phyloP scores from a whole-genome alignment of 2,113 vertebrate genomes.

The Vidua macroura region DNA sequence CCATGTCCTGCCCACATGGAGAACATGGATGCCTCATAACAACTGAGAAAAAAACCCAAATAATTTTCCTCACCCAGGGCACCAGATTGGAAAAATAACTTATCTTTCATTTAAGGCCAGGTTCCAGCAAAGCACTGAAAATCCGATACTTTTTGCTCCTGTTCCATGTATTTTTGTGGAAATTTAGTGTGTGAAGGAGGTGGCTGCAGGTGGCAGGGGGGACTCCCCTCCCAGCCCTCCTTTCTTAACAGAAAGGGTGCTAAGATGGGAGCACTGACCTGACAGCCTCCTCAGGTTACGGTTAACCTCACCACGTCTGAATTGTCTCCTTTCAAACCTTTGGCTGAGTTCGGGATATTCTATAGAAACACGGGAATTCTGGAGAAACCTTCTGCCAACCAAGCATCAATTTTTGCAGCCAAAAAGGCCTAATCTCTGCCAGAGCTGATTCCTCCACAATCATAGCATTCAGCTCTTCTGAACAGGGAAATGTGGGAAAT shows the following conservation, averaged over 20 bases:
- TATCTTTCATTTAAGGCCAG: not conserved
- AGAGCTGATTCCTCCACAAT: not conserved
- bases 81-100: not conserved
- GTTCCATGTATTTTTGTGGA: not conserved
- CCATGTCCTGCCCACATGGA: not conserved
- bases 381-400: not conserved
- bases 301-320: not conserved
- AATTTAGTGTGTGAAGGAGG: not conserved
- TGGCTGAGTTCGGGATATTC: not conserved
- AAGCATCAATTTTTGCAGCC: not conserved
- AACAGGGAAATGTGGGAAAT: not conserved
- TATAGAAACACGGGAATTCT: not conserved
- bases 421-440: not conserved
- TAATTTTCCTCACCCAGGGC: not conserved
- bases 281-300: not conserved
- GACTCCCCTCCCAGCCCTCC: not conserved
- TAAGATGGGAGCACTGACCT: not conserved
- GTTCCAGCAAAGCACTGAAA: not conserved
- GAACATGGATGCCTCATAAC: not conserved
- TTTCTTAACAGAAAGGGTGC: not conserved
- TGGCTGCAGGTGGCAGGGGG: not conserved
- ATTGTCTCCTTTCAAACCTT: not conserved
- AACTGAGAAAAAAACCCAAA: not conserved
- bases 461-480: not conserved
- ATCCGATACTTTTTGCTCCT: not conserved